phyloP scores from a whole-genome alignment of 2,888 invertebrate species.

The Malacosoma neustria region DNA sequence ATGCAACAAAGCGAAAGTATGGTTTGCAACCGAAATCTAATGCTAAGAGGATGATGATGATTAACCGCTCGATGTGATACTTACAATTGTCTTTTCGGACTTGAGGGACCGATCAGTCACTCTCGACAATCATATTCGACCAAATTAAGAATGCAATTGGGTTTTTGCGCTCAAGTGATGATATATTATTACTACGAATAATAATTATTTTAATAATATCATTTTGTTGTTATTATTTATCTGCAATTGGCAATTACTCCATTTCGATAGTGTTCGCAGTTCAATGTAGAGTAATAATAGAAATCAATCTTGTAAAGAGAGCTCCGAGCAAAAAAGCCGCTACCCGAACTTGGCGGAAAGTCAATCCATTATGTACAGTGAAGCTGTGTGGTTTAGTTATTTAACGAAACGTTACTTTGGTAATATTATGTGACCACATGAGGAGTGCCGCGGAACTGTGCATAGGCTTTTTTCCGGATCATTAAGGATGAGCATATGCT shows the following conservation, averaged over 20 bases:
- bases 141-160: too few relatives aligned
- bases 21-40: too few relatives aligned
- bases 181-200: too few relatives aligned
- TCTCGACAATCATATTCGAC: too few relatives aligned
- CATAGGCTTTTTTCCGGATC: background rate
- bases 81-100: too few relatives aligned
- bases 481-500: too few relatives aligned
- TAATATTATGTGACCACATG: constrained; percentile 33
- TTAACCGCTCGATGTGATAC: too few relatives aligned
- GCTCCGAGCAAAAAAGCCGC: constrained; percentile 55
- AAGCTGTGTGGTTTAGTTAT: constrained; percentile 52
- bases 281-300: constrained; percentile 47
- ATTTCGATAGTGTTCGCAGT: constrained; percentile 48
- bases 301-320: constrained; percentile 57
- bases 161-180: too few relatives aligned
- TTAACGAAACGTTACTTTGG: constrained; percentile 53
- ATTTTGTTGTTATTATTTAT: constrained; percentile 23
- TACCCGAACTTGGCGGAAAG: constrained; percentile 52
- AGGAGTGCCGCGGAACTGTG: constrained; percentile 18
- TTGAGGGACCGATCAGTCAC: too few relatives aligned
- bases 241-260: constrained; percentile 42
- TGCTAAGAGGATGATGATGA: too few relatives aligned
- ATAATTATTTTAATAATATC: too few relatives aligned
- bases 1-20: too few relatives aligned
- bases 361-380: constrained; percentile 50